Base-by-base conservation (phyloP, 2,888 invertebrate genomes). In the Mythimna albipuncta region DNA sequence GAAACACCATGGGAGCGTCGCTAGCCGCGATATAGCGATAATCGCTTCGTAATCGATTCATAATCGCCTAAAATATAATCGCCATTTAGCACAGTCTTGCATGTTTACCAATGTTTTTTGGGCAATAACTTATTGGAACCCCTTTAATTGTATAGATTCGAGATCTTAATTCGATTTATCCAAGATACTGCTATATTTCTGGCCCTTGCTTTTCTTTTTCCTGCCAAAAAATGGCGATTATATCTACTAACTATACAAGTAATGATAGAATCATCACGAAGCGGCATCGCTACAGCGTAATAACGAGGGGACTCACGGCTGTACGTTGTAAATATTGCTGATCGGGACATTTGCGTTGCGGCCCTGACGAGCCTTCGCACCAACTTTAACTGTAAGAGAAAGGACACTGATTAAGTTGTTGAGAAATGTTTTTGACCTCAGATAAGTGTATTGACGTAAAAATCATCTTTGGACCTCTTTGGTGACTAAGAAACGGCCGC, bases 1-100 rank as follows among this genome's bases (percentile, higher is more conserved):
- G 91, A 91, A 92, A 93, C 92, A 92, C 92, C 91, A 92, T 89
- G 86, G 87, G 88, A 89, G 82, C 88, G 89, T 89, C 86, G 84
- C 84, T 86, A 85, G 86, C 84, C 87, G 77, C 76, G 66, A 72
- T 64, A 74, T 64, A 80, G 72, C 72, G 79, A 81, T 82, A 69
- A 63, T 65, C 79, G 80, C 75, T 85, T 84, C 85, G 80, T 75
- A 68, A 74, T 70, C 81, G 75, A 79, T 75, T 67, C 13, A 50
- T 26, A 69, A 76, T 75, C 75, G 55, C 59, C 44, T 66, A 52
- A 50, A 52, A 75, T 57, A 74, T 65, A 73, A 85, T 73, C 69
- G 83, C 69, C 67, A 64, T 11, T 64, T 10, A 63, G n/a, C 47
- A 58, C 13, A 69, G 6, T 21, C 1, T 32, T 19, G 0, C n/a